Evolutionary conservation across 2,888 invertebrate species (phyloP), one percentile per base, ranked within the genome.

Genomic region (Campoplex capitator): DNA sequence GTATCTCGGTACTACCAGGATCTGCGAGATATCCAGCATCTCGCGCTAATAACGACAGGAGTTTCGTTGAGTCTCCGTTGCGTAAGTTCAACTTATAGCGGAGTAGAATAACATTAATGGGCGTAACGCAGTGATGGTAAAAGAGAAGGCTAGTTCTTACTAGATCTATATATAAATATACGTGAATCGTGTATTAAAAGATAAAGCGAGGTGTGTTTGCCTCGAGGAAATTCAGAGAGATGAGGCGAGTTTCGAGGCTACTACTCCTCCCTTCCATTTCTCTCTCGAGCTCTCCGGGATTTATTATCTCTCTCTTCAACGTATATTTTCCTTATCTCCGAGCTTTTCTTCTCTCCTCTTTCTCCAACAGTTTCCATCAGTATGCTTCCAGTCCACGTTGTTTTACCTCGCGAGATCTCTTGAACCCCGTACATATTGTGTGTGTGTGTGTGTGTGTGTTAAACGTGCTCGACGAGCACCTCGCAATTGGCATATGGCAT

Each of bases 81-180:
- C 82, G 84, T 76, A 84, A 84, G 84, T 71, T 83, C 71, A 84
- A 82, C 81, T 75, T 76, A 75, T 76, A 82, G 78, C 42, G 38
- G 73, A 83, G 75, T 56, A 73, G 75, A 71, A 74, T 81, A 87
- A 84, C 87, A 76, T 76, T 87, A 84, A 87, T 87, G 84, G 87
- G 87, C 87, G 87, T 87, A 87, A 87, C 87, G 58, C 58, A 70
- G 84, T 84, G 74, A 70, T 81, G 86, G 84, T 84, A 83, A 84
- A 86, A 84, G 84, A 88, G 88, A 88, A 88, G 83, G 88, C 79
- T 79, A 48, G 65, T 54, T 38, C 74, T 23, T 23, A 73, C 42
- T 16, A 35, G 51, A 77, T 58, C 11, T 75, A n/a, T 77, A 38
- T 74, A 45, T 32, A 42, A 42, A 78, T 58, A 58, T 45, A 45